Evolutionary conservation across 2,888 invertebrate genomes (phyloP).

Genomic region (Chaitophorus viminalis): DNA sequence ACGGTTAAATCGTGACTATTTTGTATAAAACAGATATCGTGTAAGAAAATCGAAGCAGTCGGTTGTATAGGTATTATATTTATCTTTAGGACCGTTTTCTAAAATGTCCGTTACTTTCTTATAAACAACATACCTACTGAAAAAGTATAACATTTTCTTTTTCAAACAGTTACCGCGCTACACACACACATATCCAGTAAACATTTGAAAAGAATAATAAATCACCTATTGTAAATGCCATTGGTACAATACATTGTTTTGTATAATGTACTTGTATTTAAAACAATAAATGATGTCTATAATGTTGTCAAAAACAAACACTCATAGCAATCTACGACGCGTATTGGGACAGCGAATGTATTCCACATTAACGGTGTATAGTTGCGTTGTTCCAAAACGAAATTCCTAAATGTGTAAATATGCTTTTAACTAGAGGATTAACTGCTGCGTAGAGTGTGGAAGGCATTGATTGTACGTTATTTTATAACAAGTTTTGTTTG

Average conservation of each 20-base stretch:
- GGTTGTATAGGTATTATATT: not conserved
- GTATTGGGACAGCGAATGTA: not conserved
- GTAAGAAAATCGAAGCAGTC: not conserved
- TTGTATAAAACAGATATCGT: not conserved
- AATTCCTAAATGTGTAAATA: conserved; percentile 23
- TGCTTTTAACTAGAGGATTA: not conserved
- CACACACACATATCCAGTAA: not conserved
- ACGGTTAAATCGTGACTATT: not conserved
- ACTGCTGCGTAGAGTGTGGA: not conserved
- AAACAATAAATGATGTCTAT: not conserved
- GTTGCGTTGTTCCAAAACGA: not conserved
- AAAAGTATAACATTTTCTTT: not conserved
- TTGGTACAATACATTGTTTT: not conserved
- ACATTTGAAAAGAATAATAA: conserved; percentile 3
- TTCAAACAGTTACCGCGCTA: not conserved
- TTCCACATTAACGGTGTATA: no score
- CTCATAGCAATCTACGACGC: not conserved
- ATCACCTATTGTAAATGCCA: not conserved
- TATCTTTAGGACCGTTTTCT: not conserved
- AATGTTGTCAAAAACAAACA: conserved; percentile 20
- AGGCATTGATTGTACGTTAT: not conserved
- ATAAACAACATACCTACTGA: no score
- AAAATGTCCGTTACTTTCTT: not conserved
- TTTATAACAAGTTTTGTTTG: conserved; percentile 35
- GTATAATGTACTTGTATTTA: not conserved